phyloP scores from a whole-genome alignment of 1,140 invertebrate genomes.

The Belonocnema kinseyi region DNA sequence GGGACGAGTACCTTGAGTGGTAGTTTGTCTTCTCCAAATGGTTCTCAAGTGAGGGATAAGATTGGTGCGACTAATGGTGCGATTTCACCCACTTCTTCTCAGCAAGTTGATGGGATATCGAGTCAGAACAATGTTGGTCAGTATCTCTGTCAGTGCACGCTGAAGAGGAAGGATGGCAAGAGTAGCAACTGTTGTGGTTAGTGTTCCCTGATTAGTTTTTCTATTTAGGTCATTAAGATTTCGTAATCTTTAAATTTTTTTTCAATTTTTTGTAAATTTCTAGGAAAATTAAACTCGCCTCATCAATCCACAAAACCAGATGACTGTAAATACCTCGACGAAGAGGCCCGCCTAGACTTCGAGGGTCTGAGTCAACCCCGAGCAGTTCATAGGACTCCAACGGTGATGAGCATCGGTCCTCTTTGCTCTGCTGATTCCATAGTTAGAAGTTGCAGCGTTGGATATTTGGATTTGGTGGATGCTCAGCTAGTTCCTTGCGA shows the following conservation, averaged over 20 bases:
- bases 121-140: conserved; percentile 57
- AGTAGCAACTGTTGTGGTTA: too few relatives aligned
- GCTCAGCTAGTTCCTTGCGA: conserved; percentile 83
- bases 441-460: conserved; percentile 89
- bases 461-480: conserved; percentile 88
- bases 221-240: too few relatives aligned
- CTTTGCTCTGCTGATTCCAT: conserved; percentile 82
- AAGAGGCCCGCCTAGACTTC: conserved; percentile 73
- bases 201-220: too few relatives aligned
- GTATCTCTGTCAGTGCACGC: conserved; percentile 49
- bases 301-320: conserved; percentile 67
- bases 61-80: conserved; percentile 44
- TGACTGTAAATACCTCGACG: conserved; percentile 82
- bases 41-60: conserved; percentile 41
- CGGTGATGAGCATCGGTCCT: conserved; percentile 81
- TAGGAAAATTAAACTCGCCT: conserved; percentile 50
- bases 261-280: conserved; percentile 42
- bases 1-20: conserved; percentile 35
- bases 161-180: conserved; percentile 61
- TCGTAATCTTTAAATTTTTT: too few relatives aligned
- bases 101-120: conserved; percentile 61
- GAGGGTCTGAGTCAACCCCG: conserved; percentile 42
- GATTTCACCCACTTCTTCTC: conserved; percentile 62
- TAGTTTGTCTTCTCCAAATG: conserved; percentile 34
- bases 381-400: conserved; percentile 78